A percentile compares a stretch with the other conserved stretches of the same genome.
These are phyloP conservation scores for Disparrhopalites patrizii DNA, from an alignment of 2,888 invertebrate genomes.

Conservation along the genomic window DNA sequence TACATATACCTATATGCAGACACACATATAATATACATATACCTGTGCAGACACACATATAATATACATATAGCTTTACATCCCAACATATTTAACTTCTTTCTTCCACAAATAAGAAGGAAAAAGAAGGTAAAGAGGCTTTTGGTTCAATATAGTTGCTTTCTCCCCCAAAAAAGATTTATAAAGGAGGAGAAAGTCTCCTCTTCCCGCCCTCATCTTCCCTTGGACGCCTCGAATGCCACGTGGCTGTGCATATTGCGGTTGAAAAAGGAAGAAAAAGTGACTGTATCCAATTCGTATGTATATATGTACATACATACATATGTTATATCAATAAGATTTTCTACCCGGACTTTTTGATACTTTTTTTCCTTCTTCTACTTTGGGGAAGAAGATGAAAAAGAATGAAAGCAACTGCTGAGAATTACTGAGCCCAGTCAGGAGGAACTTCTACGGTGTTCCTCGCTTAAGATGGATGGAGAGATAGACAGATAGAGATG, in stretches of 20 bases:
- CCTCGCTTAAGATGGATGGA: conserved; percentile 18
- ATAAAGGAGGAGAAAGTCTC: no score
- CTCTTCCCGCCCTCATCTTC: no score
- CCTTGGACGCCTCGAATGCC: no score
- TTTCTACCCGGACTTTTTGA: no score
- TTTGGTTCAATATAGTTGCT: not conserved
- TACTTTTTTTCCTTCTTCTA: no score
- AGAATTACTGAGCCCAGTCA: conserved; percentile 8
- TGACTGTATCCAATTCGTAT: no score
- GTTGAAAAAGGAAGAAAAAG: no score
- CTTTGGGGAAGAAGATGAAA: no score
- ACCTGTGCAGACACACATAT: not conserved
- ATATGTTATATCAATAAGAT: no score
- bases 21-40: not conserved
- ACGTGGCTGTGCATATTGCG: no score
- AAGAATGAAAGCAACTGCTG: not conserved
- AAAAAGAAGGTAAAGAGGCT: not conserved
- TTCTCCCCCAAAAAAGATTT: no score
- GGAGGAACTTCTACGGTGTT: not conserved
- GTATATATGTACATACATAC: not conserved
- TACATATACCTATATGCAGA: not conserved
- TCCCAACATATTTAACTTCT: not conserved
- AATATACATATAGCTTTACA: not conserved
- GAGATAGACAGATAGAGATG: conserved; percentile 20
- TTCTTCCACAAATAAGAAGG: not conserved